Evolutionary conservation across 1,140 invertebrate genomes (phyloP).

Genomic region (Octopus bimaculoides): DNA sequence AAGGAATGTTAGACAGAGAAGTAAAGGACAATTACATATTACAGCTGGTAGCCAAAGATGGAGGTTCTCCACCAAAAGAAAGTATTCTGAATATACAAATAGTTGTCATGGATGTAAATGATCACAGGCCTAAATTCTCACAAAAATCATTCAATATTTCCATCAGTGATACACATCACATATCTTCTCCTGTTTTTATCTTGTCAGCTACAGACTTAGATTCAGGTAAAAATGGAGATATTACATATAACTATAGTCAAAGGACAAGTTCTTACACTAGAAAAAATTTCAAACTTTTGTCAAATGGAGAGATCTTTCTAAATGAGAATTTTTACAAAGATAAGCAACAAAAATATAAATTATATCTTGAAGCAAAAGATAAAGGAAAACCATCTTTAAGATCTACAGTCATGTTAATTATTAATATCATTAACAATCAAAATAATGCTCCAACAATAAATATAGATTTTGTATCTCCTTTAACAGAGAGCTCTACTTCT

Average conservation of each 20-base stretch:
- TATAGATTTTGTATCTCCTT: not conserved
- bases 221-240: constrained; percentile 44
- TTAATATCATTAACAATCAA: not conserved
- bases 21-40: constrained; percentile 36
- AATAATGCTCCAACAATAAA: constrained; percentile 2
- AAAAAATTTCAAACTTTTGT: constrained; percentile 72
- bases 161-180: constrained; percentile 65
- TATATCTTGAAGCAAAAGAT: not conserved
- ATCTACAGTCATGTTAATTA: not conserved
- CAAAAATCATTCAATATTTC: constrained; percentile 57
- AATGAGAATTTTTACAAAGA: not conserved
- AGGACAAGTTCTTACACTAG: constrained; percentile 85
- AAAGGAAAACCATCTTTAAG: not conserved
- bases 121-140: constrained; percentile 44
- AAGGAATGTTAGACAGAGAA: constrained; percentile 39
- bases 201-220: constrained; percentile 44
- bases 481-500: constrained; percentile 53
- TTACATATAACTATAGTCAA: constrained; percentile 68
- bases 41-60: constrained; percentile 39
- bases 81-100: constrained; percentile 42
- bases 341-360: not conserved
- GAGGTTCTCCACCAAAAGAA: constrained; percentile 36
- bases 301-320: not conserved
- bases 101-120: constrained; percentile 64
- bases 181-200: constrained; percentile 31